phyloP scores from a whole-genome alignment of 2,797 vertebrate genomes.

The Aulostomus chinensis region DNA sequence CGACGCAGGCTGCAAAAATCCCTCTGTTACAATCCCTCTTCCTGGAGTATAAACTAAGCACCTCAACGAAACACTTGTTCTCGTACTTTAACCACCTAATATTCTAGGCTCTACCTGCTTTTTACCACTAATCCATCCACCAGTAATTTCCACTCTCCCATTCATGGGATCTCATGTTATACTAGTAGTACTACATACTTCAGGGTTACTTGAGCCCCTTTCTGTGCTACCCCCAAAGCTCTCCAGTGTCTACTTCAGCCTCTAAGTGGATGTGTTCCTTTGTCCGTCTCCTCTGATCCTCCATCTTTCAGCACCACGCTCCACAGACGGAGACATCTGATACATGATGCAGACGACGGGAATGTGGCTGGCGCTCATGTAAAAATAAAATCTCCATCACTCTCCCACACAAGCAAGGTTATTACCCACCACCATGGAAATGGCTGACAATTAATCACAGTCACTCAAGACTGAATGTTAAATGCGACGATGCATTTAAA shows the following conservation, averaged over 20 bases:
- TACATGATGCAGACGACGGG: constrained; percentile 56
- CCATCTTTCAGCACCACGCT: constrained; percentile 41
- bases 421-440: constrained; percentile 56
- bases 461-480: constrained; percentile 28
- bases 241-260: constrained; percentile 40
- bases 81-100: too few relatives aligned
- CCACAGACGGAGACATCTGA: constrained; percentile 47
- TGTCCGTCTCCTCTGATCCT: constrained; percentile 22
- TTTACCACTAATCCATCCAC: constrained; percentile 11
- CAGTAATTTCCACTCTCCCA: constrained; percentile 2
- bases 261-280: constrained; percentile 50
- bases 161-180: constrained; percentile 27
- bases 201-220: constrained; percentile 33
- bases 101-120: neutral
- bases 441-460: constrained; percentile 49
- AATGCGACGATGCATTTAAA: constrained; percentile 31
- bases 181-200: neutral
- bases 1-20: too few relatives aligned
- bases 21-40: too few relatives aligned
- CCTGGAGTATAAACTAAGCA: too few relatives aligned
- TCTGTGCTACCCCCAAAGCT: constrained; percentile 31
- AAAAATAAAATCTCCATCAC: constrained; percentile 69
- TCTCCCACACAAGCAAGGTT: constrained; percentile 49
- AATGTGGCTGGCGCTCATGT: constrained; percentile 62
- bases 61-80: too few relatives aligned